Base-by-base conservation (phyloP, 53 echinoderm and acorn worm genomes). In the Antedon mediterranea region DNA sequence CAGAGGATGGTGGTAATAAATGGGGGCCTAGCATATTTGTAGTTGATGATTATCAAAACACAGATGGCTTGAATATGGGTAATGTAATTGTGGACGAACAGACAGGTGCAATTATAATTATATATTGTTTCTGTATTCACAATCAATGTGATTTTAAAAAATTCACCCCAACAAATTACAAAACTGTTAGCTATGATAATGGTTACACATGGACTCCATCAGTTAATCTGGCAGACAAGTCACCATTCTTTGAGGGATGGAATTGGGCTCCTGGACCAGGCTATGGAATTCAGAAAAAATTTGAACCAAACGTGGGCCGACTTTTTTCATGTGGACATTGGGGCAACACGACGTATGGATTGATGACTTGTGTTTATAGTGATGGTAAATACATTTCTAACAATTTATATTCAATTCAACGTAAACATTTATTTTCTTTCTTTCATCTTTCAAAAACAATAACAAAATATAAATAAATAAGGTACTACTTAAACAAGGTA, bases 51-150 rank as follows among this genome's bases (percentile, higher is more conserved):
- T 85, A 81, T 30, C 72, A 85, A 4, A 81, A 76, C 29, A 29
- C 44, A 42, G 84, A 88, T 73, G 84, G 84, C 28, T 74, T 85
- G 26, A 88, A 85, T 71, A 71, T 80, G 3, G 88, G 84, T 3
- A 77, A 81, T 0, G 84, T 75, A 23, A 43, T 84, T n/a, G 75
- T 81, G 18, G 88, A 88, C 73, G 81, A 81, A 28, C 75, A 74
- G 26, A 80, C 82, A 37, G 81, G 81, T 43, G 72, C 77, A 0
- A 77, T 81, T 3, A 80, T 80, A 20, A 34, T 88, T 2, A 33
- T 88, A 32, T 88, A 85, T 37, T 76, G 73, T 14, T 84, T 81
- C 71, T 88, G 88, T 79, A 32, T 43, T 18, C 88, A 88, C 77
- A 82, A 78, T 28, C 42, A 80, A 6, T 79, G 82, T 57, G 57